Percentiles rank a stretch among this genome's conserved stretches.
phyloP scores from a whole-genome alignment of 2,797 vertebrate species.

The Molossus alvarezi region DNA sequence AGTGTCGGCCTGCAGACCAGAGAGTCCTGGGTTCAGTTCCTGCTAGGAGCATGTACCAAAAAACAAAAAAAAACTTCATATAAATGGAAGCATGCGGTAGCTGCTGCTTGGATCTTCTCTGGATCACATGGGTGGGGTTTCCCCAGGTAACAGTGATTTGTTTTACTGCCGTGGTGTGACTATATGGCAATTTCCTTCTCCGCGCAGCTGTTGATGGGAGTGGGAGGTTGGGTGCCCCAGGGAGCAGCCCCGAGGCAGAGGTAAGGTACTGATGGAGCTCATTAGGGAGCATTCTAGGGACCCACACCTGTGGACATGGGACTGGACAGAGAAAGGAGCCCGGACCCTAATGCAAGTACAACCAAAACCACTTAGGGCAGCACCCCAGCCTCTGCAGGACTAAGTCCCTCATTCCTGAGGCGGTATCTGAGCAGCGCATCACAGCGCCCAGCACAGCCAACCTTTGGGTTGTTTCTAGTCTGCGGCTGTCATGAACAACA shows the following conservation, averaged over 20 bases:
- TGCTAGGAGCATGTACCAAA: too few relatives aligned
- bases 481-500: neutral
- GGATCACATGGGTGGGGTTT: neutral
- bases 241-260: neutral
- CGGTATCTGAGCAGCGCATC: neutral
- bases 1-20: too few relatives aligned
- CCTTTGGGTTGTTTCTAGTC: neutral
- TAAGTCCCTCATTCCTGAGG: neutral
- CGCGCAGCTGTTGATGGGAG: neutral
- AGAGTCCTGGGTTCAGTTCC: too few relatives aligned
- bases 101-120: neutral
- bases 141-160: neutral
- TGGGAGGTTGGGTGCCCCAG: neutral
- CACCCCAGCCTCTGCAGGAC: neutral
- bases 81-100: neutral
- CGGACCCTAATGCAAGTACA: neutral
- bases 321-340: neutral
- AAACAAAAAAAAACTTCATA: neutral
- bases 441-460: fast-evolving
- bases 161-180: neutral
- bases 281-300: neutral
- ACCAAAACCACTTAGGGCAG: neutral
- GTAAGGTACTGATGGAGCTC: too few relatives aligned
- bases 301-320: neutral
- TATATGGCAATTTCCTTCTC: neutral